Conservation (phyloP, 1,140 invertebrate species). For the Lepidostoma basale region DNA sequence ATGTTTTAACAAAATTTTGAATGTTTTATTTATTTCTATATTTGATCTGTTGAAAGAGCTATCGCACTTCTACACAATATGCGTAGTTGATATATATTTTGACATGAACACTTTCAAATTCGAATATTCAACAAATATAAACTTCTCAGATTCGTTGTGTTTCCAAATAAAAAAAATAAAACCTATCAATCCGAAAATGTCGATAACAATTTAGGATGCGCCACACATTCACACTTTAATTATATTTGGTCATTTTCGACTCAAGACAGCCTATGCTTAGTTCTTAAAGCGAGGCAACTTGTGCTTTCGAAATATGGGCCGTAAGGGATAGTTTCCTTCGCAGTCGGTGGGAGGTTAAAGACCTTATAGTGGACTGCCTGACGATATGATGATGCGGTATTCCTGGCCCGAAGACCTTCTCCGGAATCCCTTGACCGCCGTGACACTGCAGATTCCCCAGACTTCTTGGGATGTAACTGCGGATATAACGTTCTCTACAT, state of each 20-base stretch:
- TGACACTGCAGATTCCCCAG: constrained; percentile 40
- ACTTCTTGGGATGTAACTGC: constrained; percentile 37
- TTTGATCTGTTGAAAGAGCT: no score
- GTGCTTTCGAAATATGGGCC: no score
- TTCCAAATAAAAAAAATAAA: no score
- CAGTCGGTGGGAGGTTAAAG: background rate
- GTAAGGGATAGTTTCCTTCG: background rate
- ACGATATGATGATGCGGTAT: constrained; percentile 16
- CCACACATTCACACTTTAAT: constrained; percentile 20
- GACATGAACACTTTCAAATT: no score
- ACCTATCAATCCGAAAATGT: constrained; percentile 24
- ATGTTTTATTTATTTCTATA: no score
- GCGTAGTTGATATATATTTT: no score
- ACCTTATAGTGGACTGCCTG: background rate
- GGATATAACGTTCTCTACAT: constrained; percentile 14
- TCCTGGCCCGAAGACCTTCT: constrained; percentile 7
- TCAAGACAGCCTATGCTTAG: background rate
- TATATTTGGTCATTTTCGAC: constrained; percentile 1
- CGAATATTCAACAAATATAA: no score
- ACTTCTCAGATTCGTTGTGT: no score
- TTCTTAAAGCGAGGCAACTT: background rate
- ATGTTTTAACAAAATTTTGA: no score
- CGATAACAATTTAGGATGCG: constrained; percentile 21
- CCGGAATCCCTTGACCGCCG: constrained; percentile 12
- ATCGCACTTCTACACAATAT: no score